phyloP scores from a whole-genome alignment of 2,113 vertebrate species.

The Lophochroa leadbeateri region DNA sequence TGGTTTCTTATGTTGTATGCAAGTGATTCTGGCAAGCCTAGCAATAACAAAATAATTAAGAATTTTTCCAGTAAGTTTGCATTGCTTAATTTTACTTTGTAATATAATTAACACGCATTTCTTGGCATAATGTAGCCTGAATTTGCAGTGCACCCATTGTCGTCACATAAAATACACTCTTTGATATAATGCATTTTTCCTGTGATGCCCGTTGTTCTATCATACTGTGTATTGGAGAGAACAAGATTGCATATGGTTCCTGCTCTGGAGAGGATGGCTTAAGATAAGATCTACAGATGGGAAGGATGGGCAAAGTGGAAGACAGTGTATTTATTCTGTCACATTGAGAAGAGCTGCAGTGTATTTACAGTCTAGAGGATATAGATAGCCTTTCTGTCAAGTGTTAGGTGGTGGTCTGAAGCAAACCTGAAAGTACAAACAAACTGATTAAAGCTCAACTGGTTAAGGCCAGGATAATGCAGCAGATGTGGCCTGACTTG shows the following conservation, averaged over 20 bases:
- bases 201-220: background rate
- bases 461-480: background rate
- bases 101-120: slow-evolving; percentile 32
- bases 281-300: background rate
- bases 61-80: slow-evolving; percentile 13
- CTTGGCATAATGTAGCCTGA: background rate
- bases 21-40: slow-evolving; percentile 44
- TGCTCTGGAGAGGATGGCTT: background rate
- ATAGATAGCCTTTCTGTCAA: background rate
- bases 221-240: background rate
- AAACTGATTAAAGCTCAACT: background rate
- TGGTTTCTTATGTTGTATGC: slow-evolving; percentile 55
- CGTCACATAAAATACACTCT: background rate
- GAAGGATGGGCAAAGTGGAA: background rate
- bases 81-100: slow-evolving; percentile 40
- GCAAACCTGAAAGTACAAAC: background rate
- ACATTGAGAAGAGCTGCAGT: background rate
- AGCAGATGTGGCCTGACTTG: background rate
- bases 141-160: slow-evolving; percentile 2
- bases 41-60: slow-evolving; percentile 52
- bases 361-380: background rate
- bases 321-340: background rate
- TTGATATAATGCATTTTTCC: background rate
- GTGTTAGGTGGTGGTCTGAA: background rate
- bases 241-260: background rate